Percentiles rank a stretch among this genome's conserved stretches.
phyloP scores from a whole-genome alignment of 2,797 vertebrate species.

The Tapera naevia region DNA sequence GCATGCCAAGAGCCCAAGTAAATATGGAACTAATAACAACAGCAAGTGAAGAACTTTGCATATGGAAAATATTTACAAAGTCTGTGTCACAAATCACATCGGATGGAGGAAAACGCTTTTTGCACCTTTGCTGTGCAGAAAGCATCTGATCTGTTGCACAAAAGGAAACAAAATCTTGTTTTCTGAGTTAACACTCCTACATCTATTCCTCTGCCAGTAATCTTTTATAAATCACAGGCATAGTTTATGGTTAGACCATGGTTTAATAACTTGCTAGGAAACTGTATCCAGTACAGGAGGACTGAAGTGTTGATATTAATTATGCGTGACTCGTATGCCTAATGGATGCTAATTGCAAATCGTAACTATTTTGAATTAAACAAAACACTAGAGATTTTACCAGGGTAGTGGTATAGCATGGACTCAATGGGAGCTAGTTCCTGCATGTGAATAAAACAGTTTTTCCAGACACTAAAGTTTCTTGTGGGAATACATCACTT shows the following conservation, averaged over 20 bases:
- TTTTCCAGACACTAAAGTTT: slow-evolving; percentile 33
- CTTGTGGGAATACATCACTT: slow-evolving; percentile 59
- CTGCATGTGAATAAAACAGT: not conserved
- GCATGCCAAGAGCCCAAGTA: not conserved
- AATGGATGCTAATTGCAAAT: not conserved
- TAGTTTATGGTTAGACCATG: not conserved
- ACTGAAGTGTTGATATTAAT: fast-evolving
- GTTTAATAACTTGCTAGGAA: not conserved
- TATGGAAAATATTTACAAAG: not conserved
- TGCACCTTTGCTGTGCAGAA: not conserved
- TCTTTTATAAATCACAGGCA: not conserved
- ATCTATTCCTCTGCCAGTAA: not conserved
- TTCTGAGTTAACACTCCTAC: not conserved
- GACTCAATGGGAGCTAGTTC: not conserved
- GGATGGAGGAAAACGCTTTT: not conserved
- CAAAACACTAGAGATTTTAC: not conserved
- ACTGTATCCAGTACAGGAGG: not conserved
- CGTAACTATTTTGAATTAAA: not conserved
- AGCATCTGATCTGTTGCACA: not conserved
- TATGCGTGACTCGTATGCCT: not conserved
- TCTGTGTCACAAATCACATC: not conserved
- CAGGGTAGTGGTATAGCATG: not conserved
- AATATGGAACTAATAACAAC: slow-evolving; percentile 35
- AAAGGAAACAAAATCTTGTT: not conserved
- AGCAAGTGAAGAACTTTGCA: not conserved